Conservation (phyloP, 2,113 vertebrate species). For the Tor tambroides region DNA sequence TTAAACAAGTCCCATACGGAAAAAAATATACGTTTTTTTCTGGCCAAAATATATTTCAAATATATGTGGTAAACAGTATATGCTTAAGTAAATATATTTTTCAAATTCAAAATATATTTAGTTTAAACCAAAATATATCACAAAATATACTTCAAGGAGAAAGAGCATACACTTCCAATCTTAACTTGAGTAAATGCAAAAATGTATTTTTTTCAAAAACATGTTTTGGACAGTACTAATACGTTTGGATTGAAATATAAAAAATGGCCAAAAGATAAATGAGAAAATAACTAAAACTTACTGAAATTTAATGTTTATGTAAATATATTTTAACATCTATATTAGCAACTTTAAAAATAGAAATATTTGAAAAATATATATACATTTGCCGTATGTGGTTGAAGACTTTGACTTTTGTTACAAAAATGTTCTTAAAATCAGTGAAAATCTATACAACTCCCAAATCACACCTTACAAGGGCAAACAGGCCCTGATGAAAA, state of each 20-base stretch:
- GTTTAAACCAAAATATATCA: neutral
- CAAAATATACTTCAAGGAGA: neutral
- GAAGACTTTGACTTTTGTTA: conserved; percentile 30
- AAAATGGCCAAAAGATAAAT: neutral
- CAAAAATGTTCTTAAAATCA: conserved; percentile 39
- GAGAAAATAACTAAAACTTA: neutral
- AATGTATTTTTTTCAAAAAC: neutral
- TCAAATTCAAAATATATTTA: neutral
- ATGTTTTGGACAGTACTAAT: neutral
- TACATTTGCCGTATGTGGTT: conserved; percentile 8
- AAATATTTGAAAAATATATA: conserved; percentile 7
- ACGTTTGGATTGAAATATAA: neutral
- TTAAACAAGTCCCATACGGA: conserved; percentile 18
- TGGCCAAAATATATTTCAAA: conserved; percentile 9
- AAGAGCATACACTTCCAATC: neutral
- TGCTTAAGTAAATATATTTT: neutral
- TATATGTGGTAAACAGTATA: neutral
- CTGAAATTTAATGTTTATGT: neutral
- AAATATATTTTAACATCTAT: neutral
- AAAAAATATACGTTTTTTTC: too few species aligned
- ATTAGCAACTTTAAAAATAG: neutral
- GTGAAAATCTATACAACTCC: conserved; percentile 42
- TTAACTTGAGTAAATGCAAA: neutral
- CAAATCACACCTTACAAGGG: neutral
- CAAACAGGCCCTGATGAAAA: conserved; percentile 26